Conservation (phyloP, 1,140 invertebrate genomes). For the Ceratina australensis region DNA sequence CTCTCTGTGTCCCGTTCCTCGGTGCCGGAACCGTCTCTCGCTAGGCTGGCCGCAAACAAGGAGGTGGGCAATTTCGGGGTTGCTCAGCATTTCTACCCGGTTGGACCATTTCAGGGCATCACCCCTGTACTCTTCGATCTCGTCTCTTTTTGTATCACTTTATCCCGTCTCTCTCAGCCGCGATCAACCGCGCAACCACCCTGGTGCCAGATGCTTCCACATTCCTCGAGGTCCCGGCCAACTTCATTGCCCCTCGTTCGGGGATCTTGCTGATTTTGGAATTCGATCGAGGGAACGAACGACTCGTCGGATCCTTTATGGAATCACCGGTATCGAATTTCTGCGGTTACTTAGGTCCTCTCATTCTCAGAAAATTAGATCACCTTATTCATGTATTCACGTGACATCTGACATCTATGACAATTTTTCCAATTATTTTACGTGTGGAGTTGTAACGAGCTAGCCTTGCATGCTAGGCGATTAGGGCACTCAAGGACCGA, state of each 20-base stretch:
- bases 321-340: not conserved
- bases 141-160: not conserved
- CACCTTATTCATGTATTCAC: no score
- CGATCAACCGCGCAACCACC: conserved; percentile 53
- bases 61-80: conserved; percentile 72
- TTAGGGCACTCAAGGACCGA: no score
- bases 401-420: no score
- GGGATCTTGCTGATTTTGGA: conserved; percentile 22
- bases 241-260: conserved; percentile 29
- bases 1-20: not conserved
- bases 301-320: conserved; percentile 19
- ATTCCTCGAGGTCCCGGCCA: conserved; percentile 17
- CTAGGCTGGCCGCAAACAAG: conserved; percentile 70
- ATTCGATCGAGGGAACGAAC: conserved; percentile 12
- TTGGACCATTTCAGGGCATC: not conserved
- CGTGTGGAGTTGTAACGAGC: not conserved
- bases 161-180: not conserved
- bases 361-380: no score
- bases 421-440: no score
- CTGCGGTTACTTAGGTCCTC: no score
- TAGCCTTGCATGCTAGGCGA: no score
- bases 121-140: no score
- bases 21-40: conserved; percentile 20
- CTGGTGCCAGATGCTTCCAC: conserved; percentile 37
- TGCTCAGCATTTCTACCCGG: conserved; percentile 72